Evolutionary conservation across 2,113 vertebrate species (phyloP), one percentile per base, ranked within the genome.

Genomic region (Chionomys nivalis): DNA sequence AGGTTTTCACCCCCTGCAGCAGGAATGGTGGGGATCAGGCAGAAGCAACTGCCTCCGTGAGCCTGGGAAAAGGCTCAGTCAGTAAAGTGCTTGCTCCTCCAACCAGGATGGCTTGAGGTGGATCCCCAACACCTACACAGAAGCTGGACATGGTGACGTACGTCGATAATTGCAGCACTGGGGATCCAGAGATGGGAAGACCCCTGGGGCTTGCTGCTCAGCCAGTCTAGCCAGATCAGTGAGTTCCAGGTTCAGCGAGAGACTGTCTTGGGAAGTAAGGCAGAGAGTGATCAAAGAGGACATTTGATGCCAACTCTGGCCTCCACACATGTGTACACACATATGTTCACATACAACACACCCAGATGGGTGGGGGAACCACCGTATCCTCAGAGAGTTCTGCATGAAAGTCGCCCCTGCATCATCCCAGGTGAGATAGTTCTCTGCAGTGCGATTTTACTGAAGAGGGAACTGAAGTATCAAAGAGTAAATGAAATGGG

Each of bases 341-440:
- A 5, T 36, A 5, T 52, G 47, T 10, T 17, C 49, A 79, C 47
- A 79, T 11, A 12, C 77, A 23, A 21, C 77, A 55, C 77, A 79
- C 47, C 49, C 75, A 49, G 44, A 49, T 0, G 12, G 26, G 6
- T 16, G 12, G 26, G 47, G 52, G 49, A 79, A 79, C 16, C 77
- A 79, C 31, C 11, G 17, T 1, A 52, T 55, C 68, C 16, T n/a
- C 63, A 21, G 42, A 52, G 42, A 11, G 70, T 7, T 26, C 6
- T 17, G 5, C 23, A 9, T 47, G 19, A 3, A 42, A 16, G 39
- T 47, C 16, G 13, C 36, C 44, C 91, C 28, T 12, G 2, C 6
- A 10, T 10, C 79, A n/a, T 3, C 72, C 24, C 3, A 3, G 13
- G 28, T 24, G 17, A 3, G 12, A 0, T 9, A 26, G 13, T 13